Evolutionary conservation across 2,113 vertebrate species (phyloP).

Genomic region (Grus americana): DNA sequence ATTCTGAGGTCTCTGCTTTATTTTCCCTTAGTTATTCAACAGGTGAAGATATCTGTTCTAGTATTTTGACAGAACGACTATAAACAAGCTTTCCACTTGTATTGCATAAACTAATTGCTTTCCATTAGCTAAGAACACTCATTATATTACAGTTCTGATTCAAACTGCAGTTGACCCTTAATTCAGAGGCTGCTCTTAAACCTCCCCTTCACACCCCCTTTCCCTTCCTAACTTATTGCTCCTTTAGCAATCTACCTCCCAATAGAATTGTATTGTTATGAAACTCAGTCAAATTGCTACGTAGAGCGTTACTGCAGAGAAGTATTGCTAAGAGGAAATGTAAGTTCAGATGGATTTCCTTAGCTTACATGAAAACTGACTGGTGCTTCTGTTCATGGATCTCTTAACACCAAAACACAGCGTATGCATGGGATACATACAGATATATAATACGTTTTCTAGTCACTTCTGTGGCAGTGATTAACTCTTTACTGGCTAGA

Average conservation of each 20-base stretch:
- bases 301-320: neutral
- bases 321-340: neutral
- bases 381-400: neutral
- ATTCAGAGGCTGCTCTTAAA: neutral
- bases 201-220: neutral
- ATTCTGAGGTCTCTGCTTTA: neutral
- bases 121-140: neutral
- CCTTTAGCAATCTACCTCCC: neutral
- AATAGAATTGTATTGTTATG: neutral
- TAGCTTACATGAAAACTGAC: neutral
- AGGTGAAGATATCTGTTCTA: neutral
- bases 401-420: neutral
- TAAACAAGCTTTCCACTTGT: neutral
- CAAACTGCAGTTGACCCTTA: neutral
- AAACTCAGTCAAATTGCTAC: neutral
- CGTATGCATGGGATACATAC: neutral
- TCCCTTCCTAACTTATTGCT: neutral
- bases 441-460: neutral
- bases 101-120: neutral
- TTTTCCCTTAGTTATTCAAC: neutral
- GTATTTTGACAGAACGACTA: neutral
- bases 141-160: neutral
- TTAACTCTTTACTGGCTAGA: conserved; percentile 25
- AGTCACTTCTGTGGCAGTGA: neutral
- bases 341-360: neutral